Evolutionary conservation across 2,113 vertebrate species (phyloP).

Genomic region (Vombatus ursinus): DNA sequence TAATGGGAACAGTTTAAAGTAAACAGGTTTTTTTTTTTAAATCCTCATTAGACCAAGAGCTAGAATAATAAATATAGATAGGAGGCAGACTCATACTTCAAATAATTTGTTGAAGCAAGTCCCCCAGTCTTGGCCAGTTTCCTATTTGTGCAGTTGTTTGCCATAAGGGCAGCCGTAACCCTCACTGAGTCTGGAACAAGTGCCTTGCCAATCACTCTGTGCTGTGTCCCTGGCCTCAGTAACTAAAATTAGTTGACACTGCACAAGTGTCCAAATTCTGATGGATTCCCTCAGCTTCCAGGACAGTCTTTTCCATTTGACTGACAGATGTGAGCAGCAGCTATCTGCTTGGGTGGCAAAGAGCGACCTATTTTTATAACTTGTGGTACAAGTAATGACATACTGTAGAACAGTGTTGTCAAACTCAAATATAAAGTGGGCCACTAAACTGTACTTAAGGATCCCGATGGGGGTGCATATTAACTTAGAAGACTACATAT

Average conservation of each 20-base stretch:
- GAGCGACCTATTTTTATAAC: constrained; percentile 46
- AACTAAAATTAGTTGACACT: constrained; percentile 81
- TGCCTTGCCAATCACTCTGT: constrained; percentile 81
- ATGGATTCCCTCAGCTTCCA: constrained; percentile 76
- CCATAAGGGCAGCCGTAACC: constrained; percentile 81
- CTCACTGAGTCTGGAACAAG: constrained; percentile 83
- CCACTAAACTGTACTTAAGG: not conserved
- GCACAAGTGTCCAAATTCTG: constrained; percentile 74
- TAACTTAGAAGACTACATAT: not conserved
- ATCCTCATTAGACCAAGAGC: constrained; percentile 74
- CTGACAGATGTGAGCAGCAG: constrained; percentile 72
- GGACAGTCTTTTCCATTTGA: constrained; percentile 72
- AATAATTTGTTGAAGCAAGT: constrained; percentile 82
- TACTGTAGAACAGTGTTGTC: not conserved
- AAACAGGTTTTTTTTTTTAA: constrained; percentile 79
- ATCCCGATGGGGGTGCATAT: not conserved
- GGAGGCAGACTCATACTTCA: constrained; percentile 82
- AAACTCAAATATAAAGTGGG: not conserved
- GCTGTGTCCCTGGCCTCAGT: constrained; percentile 67
- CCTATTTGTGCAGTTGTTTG: constrained; percentile 88
- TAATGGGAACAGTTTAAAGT: constrained; percentile 75
- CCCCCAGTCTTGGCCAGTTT: constrained; percentile 80
- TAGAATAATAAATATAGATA: constrained; percentile 87
- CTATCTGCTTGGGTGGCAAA: constrained; percentile 79
- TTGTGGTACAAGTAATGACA: constrained; percentile 58